Conservation (phyloP, 2,113 vertebrate species). For the Cavia porcellus region DNA sequence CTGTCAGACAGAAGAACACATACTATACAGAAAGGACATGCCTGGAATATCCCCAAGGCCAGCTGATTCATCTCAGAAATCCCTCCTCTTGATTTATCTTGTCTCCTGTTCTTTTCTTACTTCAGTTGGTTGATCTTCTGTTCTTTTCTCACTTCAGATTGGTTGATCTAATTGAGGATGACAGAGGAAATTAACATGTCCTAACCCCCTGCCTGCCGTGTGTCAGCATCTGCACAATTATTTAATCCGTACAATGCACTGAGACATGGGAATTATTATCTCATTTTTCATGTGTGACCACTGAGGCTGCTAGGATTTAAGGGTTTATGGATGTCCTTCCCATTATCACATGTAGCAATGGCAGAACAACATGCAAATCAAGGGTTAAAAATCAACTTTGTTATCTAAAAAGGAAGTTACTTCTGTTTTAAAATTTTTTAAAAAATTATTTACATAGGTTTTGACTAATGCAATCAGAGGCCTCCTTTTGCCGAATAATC, state of each 20-base stretch:
- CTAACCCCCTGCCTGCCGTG: background rate
- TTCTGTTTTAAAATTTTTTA: background rate
- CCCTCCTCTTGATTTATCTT: background rate
- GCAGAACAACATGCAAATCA: background rate
- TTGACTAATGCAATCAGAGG: background rate
- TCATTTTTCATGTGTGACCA: conserved; percentile 42
- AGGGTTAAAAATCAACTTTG: background rate
- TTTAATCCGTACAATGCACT: background rate
- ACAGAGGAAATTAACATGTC: background rate
- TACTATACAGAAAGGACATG: background rate
- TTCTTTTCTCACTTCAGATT: background rate
- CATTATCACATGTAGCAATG: background rate
- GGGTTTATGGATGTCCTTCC: background rate
- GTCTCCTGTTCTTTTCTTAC: background rate
- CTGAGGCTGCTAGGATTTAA: background rate
- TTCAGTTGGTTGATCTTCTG: background rate
- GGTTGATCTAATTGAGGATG: background rate
- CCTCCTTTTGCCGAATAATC: conserved; percentile 3
- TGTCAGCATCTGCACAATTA: background rate
- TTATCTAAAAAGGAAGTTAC: background rate
- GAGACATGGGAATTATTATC: background rate
- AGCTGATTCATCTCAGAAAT: conserved; percentile 42
- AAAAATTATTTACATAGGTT: background rate
- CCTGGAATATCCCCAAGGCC: background rate
- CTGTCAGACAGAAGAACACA: background rate